Percentiles rank a stretch among this genome's conserved stretches.
These are phyloP conservation scores for Mormyrops boulengeri DNA, from an alignment of 2,797 vertebrate genomes.

Conservation along the genomic window DNA sequence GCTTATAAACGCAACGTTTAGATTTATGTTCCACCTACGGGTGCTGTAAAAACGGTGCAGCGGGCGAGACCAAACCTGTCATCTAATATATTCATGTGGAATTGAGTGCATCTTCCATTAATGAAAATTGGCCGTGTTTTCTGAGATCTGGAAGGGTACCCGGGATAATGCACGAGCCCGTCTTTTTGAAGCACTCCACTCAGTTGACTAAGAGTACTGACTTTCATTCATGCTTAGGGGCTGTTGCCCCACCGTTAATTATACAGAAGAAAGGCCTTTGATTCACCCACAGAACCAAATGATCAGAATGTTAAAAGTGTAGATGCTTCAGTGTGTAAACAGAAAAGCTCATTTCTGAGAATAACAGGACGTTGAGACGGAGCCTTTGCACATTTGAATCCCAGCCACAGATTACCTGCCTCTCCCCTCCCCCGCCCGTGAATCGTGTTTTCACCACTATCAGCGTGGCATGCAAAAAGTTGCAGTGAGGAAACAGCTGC, in stretches of 20 bases:
- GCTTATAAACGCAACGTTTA: not conserved
- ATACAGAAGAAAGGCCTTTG: not conserved
- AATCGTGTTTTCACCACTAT: not conserved
- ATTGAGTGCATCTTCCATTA: conserved; percentile 16
- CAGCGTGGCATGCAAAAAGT: not conserved
- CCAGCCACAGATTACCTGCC: not conserved
- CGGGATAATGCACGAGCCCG: not conserved
- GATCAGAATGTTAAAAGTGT: not conserved
- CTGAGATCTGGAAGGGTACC: not conserved
- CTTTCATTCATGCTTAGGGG: not conserved
- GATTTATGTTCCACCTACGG: not conserved
- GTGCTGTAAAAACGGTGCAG: not conserved
- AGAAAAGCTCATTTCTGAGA: not conserved
- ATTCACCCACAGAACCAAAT: not conserved
- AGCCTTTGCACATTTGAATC: not conserved
- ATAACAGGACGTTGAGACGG: not conserved
- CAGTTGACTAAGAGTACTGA: not conserved
- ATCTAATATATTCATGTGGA: not conserved
- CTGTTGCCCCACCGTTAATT: not conserved
- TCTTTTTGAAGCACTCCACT: not conserved
- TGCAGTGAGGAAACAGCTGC: not conserved
- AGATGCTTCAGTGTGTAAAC: not conserved
- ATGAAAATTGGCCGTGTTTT: conserved; percentile 19
- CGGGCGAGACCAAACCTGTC: not conserved
- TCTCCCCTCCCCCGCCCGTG: not conserved